phyloP scores from a whole-genome alignment of 1,140 invertebrate species.

The Phthorimaea operculella region DNA sequence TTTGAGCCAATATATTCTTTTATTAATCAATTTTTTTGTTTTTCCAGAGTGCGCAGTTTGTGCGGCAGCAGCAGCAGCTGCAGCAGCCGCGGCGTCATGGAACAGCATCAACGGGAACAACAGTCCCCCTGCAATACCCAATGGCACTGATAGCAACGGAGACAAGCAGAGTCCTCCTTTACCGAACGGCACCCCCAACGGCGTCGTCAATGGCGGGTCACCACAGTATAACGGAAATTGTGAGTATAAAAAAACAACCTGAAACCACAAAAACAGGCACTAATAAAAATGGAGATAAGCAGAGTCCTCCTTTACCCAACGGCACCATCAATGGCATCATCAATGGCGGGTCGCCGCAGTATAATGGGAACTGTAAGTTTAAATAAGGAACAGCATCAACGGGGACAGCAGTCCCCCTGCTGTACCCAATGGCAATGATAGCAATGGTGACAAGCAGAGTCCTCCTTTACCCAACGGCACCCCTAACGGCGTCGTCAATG shows the following conservation, averaged over 20 bases:
- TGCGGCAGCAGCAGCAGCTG: constrained; percentile 52
- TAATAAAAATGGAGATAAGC: neutral
- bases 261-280: constrained; percentile 18
- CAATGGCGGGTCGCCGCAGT: constrained; percentile 13
- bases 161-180: neutral
- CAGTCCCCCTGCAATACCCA: too few species aligned
- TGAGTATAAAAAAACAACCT: constrained; percentile 13
- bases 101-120: constrained; percentile 13
- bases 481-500: constrained; percentile 23
- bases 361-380: constrained; percentile 26
- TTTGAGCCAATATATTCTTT: too few species aligned
- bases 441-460: neutral
- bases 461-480: constrained; percentile 16
- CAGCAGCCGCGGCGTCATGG: constrained; percentile 38
- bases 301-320: constrained; percentile 4
- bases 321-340: constrained; percentile 29
- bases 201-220: constrained; percentile 12
- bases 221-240: constrained; percentile 25
- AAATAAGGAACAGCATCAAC: constrained; percentile 17
- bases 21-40: too few species aligned
- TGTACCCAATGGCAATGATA: too few species aligned
- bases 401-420: too few species aligned
- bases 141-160: neutral
- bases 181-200: constrained; percentile 29
- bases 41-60: constrained; percentile 54